These are phyloP conservation scores for Lasiurus borealis DNA, from an alignment of 2,113 vertebrate species.

Conservation along the genomic window DNA sequence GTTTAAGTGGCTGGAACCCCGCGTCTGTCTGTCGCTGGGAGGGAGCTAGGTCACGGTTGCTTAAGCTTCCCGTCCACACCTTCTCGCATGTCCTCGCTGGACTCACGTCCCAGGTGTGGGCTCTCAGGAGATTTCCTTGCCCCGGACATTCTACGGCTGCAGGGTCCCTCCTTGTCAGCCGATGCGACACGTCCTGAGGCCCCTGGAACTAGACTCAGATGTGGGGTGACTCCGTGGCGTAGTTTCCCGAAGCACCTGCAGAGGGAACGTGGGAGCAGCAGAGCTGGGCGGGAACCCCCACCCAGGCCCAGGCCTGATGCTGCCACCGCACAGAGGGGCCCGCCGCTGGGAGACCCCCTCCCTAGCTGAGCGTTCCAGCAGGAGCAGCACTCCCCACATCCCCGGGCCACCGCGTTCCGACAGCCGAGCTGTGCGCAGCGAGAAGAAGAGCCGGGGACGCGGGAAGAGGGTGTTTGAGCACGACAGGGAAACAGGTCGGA, in stretches of 20 bases:
- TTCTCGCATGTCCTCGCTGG: neutral
- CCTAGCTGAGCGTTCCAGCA: neutral
- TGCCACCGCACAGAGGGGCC: too few relatives aligned
- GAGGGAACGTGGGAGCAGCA: neutral
- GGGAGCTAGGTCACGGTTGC: too few relatives aligned
- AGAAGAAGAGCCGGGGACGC: neutral
- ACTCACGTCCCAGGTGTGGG: neutral
- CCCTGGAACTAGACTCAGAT: neutral
- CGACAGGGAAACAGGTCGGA: neutral
- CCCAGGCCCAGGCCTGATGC: fast-evolving
- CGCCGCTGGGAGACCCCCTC: neutral
- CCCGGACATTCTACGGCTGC: neutral
- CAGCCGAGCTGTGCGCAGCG: too few relatives aligned
- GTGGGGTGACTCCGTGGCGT: neutral
- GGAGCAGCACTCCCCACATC: too few relatives aligned
- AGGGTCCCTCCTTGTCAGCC: neutral
- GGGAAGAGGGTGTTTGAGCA: neutral
- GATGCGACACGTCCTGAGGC: neutral
- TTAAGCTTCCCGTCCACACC: neutral
- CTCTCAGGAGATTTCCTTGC: neutral
- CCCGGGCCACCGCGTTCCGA: too few relatives aligned
- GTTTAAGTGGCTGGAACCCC: neutral
- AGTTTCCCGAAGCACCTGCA: neutral
- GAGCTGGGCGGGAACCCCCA: neutral
- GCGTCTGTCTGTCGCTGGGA: neutral